Base-by-base conservation (phyloP, 1,140 invertebrate species). In the Manduca sexta region DNA sequence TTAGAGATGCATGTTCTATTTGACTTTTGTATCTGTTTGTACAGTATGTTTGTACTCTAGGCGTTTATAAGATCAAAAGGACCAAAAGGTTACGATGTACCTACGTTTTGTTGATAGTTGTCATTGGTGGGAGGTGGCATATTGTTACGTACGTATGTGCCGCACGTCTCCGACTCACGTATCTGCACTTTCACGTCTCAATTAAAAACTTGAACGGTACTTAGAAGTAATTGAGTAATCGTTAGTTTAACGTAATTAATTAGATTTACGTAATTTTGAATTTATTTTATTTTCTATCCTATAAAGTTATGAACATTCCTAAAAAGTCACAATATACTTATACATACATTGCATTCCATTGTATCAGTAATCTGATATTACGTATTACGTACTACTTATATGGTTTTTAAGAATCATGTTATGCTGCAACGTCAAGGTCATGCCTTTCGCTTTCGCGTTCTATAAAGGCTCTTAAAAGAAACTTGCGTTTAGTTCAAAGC, bases 371-470 rank as follows among this genome's bases (percentile, higher is more conserved):
- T 40, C n/a, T 40, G 7, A 18, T 2, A 18, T 18, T 8, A 40
- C 38, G n/a, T 18, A 34, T 11, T 18, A 2, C 18, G 13, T n/a
- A 18, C 38, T 40, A 8, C 42, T 17, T 33, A 44, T 33, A 31
- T 44, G 15, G 42, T 34, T 16, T 17, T 16, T n/a, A 29, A 44
- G 14, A 30, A 8, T 33, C 14, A 5, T 44, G 15, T 15, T 44
- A 14, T 8, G 42, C 12, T 35, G 15, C 18, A 16, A 8, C 15
- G 34, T 46, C 52, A 55, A 55, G 52, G 52, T 43, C 47, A 31
- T 46, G 16, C 52, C 52, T 49, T 37, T 55, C 52, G 43, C 52
- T 50, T 46, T 17, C 17, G 38, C 38, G 16, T 40, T 18, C 38
- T 17, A 17, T 40, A 40, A 40, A 40, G 38, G 16, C 17, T 40